phyloP scores from a whole-genome alignment of 2,888 invertebrate genomes.

The Sesamia inferens region DNA sequence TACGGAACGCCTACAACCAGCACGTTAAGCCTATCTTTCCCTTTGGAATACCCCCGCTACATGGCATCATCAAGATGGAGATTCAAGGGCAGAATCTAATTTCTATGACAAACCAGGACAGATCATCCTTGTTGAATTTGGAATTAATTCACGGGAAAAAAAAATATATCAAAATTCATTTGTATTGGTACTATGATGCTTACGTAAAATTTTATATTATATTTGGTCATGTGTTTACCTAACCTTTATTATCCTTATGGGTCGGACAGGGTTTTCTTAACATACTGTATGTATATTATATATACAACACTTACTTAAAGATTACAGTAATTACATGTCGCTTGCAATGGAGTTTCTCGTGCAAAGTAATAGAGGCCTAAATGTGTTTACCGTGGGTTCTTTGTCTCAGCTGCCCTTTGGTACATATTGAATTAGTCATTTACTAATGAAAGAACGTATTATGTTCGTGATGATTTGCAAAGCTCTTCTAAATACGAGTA shows the following conservation, averaged over 20 bases:
- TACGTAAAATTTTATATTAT: no score
- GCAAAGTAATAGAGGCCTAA: slow-evolving; percentile 42
- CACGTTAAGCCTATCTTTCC: no score
- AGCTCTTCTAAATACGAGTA: neutral
- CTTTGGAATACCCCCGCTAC: no score
- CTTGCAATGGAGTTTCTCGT: slow-evolving; percentile 37
- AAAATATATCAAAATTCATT: no score
- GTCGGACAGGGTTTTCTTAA: no score
- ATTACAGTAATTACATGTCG: slow-evolving; percentile 51
- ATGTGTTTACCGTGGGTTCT: slow-evolving; percentile 43
- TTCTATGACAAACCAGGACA: neutral
- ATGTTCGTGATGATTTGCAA: slow-evolving; percentile 14
- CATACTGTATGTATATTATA: no score
- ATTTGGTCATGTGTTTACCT: no score
- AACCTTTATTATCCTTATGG: no score
- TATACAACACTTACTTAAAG: slow-evolving; percentile 5
- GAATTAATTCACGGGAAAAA: no score
- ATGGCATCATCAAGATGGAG: neutral
- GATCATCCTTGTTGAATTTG: no score
- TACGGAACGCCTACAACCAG: neutral
- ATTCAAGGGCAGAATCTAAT: neutral
- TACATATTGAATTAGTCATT: slow-evolving; percentile 35
- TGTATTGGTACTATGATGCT: no score
- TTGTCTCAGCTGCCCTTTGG: slow-evolving; percentile 33
- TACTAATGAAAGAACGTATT: slow-evolving; percentile 12